Evolutionary conservation across 2,113 vertebrate genomes (phyloP), one percentile per base, ranked within the genome.

Genomic region (Apistogramma diplotaenia): DNA sequence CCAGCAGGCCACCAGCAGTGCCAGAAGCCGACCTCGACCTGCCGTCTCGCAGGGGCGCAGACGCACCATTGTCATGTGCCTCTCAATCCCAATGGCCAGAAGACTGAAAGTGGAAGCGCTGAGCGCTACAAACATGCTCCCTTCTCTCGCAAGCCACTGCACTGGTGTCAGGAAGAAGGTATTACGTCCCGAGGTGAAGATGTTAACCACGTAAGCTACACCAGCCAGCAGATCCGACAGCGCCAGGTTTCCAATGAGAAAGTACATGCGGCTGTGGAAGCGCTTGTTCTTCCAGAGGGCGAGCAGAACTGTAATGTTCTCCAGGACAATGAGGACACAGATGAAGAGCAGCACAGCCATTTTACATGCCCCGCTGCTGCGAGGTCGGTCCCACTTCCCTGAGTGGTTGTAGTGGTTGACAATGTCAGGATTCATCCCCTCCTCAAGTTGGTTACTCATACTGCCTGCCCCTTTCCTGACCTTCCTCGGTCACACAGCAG

Each of bases 61-160:
- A 0, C 95, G 92, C 78, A 95, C 95, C 95, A 96, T 96, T 3
- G 95, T 96, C 93, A 95, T 94, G 87, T 96, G 95, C 16, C 95
- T 80, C 89, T 96, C 95, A 2, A 96, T 94, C 23, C 95, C 95
- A 4, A 96, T 95, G 43, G 95, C 94, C 74, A 96, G 87, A 16
- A 96, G 92, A 88, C 95, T 95, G 91, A 96, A 96, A 3, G 94
- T 96, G 4, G 95, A 96, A 5, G 95, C 95, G 5, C 95, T 95
- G 46, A 96, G 92, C 15, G 95, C 95, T 80, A 96, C 93, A 3
- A 96, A 96, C 95, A 96, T 94, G 87, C 95, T 96, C 10, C 95
- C 95, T 58, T 96, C 95, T n/a, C 95, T 85, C 11, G 93, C 91
- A 87, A 96, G 85, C 95, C 95, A 96, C 89, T 94, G 93, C 23